These are phyloP conservation scores for Tamandua tetradactyla DNA, from an alignment of 2,797 vertebrate genomes.

Conservation along the genomic window DNA sequence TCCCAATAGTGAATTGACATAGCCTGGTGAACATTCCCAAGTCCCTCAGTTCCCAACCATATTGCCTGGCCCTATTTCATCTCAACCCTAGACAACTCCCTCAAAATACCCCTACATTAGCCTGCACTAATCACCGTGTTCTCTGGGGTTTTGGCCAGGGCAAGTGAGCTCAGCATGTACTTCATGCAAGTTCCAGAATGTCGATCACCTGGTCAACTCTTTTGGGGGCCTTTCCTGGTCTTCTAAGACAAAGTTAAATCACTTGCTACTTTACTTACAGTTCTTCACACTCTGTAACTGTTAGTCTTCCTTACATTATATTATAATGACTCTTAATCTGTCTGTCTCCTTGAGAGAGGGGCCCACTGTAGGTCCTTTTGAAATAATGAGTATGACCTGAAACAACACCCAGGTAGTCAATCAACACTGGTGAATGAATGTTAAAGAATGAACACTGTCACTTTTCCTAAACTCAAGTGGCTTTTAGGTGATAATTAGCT, in stretches of 20 bases:
- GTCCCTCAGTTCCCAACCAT: no score
- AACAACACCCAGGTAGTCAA: neutral
- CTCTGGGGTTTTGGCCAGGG: neutral
- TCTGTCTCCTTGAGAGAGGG: neutral
- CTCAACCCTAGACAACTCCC: neutral
- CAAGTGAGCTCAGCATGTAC: neutral
- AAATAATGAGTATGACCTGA: neutral
- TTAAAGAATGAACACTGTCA: neutral
- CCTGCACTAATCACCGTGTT: neutral
- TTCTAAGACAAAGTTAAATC: neutral
- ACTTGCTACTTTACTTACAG: neutral
- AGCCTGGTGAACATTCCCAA: neutral
- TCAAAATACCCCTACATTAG: neutral
- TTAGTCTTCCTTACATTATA: no score
- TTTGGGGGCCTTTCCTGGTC: neutral
- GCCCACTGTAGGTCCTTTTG: neutral
- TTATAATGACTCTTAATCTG: neutral
- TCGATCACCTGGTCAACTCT: neutral
- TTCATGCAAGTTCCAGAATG: neutral
- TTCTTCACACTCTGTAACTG: neutral
- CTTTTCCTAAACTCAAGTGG: neutral
- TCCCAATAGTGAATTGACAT: fast-evolving
- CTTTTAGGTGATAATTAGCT: neutral
- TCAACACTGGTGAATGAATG: neutral
- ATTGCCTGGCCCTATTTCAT: neutral